A percentile compares a stretch with the other conserved stretches of the same genome.
Conservation (phyloP, 2,888 invertebrate genomes). For the Nomada flava region DNA sequence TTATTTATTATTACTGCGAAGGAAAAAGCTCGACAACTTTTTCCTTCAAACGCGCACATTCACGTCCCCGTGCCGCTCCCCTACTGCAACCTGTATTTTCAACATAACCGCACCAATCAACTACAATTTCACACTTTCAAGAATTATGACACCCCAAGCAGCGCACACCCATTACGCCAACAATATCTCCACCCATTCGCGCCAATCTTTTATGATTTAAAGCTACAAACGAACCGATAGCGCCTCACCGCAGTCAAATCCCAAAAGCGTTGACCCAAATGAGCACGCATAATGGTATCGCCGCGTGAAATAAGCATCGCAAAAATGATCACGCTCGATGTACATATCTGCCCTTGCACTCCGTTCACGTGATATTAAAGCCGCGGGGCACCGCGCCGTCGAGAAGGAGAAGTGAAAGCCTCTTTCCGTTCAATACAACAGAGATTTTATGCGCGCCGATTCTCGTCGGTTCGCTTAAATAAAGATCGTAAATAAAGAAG, state of each 20-base stretch:
- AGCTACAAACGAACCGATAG: not conserved
- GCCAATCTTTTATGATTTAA: not conserved
- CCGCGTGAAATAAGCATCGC: not conserved
- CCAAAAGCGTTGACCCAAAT: not conserved
- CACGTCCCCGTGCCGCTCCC: not conserved
- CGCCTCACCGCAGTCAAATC: not conserved
- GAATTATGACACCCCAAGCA: not conserved
- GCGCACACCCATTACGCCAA: not conserved
- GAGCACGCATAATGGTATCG: not conserved
- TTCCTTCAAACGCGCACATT: not conserved
- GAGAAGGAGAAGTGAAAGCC: not conserved
- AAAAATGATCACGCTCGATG: not conserved
- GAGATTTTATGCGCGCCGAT: conserved; percentile 2
- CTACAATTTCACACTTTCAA: conserved; percentile 12
- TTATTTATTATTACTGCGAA: not conserved
- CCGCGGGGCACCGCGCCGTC: too few species aligned
- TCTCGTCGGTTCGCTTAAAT: conserved; percentile 15
- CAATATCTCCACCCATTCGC: not conserved
- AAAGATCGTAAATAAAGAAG: conserved; percentile 62
- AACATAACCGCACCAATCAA: not conserved
- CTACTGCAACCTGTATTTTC: not conserved
- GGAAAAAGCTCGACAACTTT: not conserved
- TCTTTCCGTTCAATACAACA: not conserved
- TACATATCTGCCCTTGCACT: not conserved
- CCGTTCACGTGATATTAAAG: not conserved